These are phyloP conservation scores for Fulica atra DNA, from an alignment of 2,113 vertebrate species.

Conservation along the genomic window DNA sequence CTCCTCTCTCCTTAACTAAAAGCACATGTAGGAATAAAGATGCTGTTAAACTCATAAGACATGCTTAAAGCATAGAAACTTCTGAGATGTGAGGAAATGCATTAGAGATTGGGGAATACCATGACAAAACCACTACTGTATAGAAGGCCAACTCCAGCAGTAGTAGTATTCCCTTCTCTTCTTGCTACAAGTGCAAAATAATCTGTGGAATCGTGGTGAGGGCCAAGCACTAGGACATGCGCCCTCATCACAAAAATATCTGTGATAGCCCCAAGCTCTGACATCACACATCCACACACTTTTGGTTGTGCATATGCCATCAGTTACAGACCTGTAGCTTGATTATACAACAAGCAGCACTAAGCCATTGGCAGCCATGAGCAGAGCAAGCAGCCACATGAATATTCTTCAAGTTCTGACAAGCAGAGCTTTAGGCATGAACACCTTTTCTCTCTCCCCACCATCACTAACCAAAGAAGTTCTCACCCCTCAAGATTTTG, in stretches of 20 bases:
- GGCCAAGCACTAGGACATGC: not conserved
- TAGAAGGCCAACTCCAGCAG: not conserved
- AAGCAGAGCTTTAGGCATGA: not conserved
- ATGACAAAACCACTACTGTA: not conserved
- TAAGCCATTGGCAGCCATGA: not conserved
- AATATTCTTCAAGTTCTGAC: not conserved
- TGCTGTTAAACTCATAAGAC: not conserved
- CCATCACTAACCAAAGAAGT: not conserved
- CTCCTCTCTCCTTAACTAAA: not conserved
- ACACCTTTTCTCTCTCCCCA: not conserved
- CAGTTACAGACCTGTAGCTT: not conserved
- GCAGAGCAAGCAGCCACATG: not conserved
- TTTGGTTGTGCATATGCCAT: not conserved
- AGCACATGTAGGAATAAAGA: not conserved
- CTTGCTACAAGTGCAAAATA: not conserved
- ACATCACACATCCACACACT: not conserved
- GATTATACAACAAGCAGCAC: not conserved
- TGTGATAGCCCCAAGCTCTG: not conserved
- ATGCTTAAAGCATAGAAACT: not conserved
- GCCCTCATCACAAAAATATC: not conserved
- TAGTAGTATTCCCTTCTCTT: not conserved
- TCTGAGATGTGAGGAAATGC: not conserved
- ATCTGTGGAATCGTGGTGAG: accelerated
- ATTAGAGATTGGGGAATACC: not conserved
- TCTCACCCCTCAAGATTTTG: not conserved